phyloP scores from a whole-genome alignment of 2,797 vertebrate genomes.

The Esox masquinongy region DNA sequence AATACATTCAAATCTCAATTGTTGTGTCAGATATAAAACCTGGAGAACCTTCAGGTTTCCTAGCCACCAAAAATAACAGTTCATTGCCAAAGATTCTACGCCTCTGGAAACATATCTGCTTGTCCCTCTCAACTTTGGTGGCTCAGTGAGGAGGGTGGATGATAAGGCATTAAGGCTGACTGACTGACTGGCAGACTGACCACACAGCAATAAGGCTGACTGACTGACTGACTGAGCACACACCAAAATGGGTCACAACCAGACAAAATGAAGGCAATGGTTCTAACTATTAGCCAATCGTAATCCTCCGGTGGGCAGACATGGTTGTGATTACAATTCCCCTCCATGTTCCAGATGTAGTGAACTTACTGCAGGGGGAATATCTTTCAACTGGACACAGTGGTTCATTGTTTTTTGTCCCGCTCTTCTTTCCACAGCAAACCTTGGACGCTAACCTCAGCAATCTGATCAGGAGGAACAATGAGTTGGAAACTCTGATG shows the following conservation, averaged over 20 bases:
- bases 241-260: conserved; percentile 39
- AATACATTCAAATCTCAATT: conserved; percentile 13
- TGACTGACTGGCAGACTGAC: no score
- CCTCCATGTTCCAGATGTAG: conserved; percentile 44
- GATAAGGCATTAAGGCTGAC: conserved; percentile 51
- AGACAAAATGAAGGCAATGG: conserved; percentile 36
- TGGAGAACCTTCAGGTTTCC: background rate
- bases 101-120: conserved; percentile 68
- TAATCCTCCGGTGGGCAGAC: conserved; percentile 25
- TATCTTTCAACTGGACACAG: conserved; percentile 45
- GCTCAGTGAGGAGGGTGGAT: conserved; percentile 38
- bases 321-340: conserved; percentile 37
- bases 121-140: conserved; percentile 53
- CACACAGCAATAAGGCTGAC: conserved; percentile 12
- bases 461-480: conserved; percentile 97
- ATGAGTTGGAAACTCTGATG: conserved; percentile 96
- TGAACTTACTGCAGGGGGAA: conserved; percentile 39
- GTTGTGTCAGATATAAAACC: background rate
- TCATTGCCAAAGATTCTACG: conserved; percentile 41
- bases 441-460: conserved; percentile 94
- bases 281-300: conserved; percentile 28
- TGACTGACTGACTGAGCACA: background rate
- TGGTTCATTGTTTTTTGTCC: background rate
- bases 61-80: background rate
- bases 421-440: conserved; percentile 79